A percentile compares a stretch with the other conserved stretches of the same genome.
These are phyloP conservation scores for Urocitellus parryii DNA, from an alignment of 2,113 vertebrate species.

Conservation along the genomic window DNA sequence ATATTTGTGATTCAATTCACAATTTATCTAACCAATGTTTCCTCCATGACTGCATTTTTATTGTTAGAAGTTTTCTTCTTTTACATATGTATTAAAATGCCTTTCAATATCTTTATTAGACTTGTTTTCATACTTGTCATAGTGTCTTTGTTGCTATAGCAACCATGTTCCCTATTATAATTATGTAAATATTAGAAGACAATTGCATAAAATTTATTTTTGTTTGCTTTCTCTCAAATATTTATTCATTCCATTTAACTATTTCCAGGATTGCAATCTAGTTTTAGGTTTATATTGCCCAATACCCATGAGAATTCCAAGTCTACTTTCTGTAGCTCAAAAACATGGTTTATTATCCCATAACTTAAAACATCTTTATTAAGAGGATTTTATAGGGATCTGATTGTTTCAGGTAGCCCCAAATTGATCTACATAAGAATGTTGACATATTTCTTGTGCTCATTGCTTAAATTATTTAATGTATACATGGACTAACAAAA, in stretches of 20 bases:
- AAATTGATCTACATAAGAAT: constrained; percentile 36
- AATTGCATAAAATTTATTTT: background rate
- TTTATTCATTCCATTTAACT: constrained; percentile 23
- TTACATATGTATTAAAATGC: background rate
- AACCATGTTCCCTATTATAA: constrained; percentile 4
- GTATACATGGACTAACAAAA: background rate
- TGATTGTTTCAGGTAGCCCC: background rate
- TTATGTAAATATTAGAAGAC: background rate
- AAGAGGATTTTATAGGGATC: background rate
- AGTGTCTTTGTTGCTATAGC: constrained; percentile 38
- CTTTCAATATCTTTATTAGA: constrained; percentile 13
- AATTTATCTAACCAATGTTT: background rate
- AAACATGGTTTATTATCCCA: background rate
- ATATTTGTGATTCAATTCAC: background rate
- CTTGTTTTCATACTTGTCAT: background rate
- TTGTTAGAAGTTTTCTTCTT: background rate
- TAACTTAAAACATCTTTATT: constrained; percentile 9
- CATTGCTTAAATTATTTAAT: constrained; percentile 14
- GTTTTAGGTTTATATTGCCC: background rate
- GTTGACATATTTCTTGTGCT: background rate
- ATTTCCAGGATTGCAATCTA: constrained; percentile 9
- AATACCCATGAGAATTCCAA: background rate
- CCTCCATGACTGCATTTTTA: background rate
- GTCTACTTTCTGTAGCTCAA: background rate
- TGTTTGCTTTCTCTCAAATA: constrained; percentile 7